phyloP scores from a whole-genome alignment of 2,113 vertebrate species.

The Pseudolaguvia tuberculata region DNA sequence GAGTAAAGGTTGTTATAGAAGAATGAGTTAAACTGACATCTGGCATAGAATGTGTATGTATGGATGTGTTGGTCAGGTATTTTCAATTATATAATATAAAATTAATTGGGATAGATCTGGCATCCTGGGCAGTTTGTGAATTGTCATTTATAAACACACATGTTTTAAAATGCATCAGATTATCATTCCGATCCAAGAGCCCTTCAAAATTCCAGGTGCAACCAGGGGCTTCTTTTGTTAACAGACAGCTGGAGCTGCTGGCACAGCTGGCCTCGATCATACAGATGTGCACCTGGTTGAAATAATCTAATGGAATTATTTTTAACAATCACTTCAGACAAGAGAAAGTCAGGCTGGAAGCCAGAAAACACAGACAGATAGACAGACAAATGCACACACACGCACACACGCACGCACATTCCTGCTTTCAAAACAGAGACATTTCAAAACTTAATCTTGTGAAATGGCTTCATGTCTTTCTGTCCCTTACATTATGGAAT shows the following conservation, averaged over 20 bases:
- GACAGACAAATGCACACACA: conserved; percentile 4
- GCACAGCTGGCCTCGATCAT: conserved; percentile 5
- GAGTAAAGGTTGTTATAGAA: no score
- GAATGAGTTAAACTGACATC: no score
- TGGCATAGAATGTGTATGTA: no score
- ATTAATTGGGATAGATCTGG: not conserved
- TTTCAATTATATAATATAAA: no score
- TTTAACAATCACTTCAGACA: not conserved
- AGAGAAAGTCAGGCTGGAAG: not conserved
- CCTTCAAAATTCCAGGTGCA: not conserved
- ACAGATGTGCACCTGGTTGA: conserved; percentile 17
- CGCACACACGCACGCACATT: conserved; percentile 10
- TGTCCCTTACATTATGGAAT: not conserved
- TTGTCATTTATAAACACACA: not conserved
- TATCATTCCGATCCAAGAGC: not conserved
- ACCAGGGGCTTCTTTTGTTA: not conserved
- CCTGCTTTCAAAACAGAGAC: not conserved
- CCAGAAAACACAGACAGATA: not conserved
- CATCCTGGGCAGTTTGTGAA: not conserved
- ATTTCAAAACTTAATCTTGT: not conserved
- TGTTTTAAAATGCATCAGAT: not conserved
- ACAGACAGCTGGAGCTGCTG: not conserved
- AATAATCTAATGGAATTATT: not conserved
- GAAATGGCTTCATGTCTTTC: not conserved
- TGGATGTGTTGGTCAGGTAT: no score